These are phyloP conservation scores for Microcebus ravelobensis DNA, from an alignment of 2,113 vertebrate genomes.

Conservation along the genomic window DNA sequence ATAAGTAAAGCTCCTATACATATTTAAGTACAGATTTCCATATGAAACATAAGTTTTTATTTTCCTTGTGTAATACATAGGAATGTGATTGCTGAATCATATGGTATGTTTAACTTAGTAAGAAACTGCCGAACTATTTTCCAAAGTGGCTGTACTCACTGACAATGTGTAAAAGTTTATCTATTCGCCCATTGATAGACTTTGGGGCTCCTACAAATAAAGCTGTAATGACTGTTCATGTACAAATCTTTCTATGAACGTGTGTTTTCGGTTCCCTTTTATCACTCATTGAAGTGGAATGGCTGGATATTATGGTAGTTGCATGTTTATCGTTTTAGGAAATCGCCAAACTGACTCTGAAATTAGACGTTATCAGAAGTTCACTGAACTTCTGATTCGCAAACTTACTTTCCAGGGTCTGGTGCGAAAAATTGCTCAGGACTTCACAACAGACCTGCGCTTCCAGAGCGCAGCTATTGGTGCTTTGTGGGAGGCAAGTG, in stretches of 20 bases:
- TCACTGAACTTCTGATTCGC: constrained; percentile 79
- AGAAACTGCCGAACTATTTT: neutral
- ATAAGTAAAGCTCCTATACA: neutral
- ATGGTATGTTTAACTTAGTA: neutral
- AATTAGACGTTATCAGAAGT: neutral
- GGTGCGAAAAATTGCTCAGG: constrained; percentile 88
- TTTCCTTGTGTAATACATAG: neutral
- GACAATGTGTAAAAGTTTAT: neutral
- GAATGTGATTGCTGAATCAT: neutral
- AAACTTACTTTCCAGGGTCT: constrained; percentile 88
- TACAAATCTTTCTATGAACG: neutral
- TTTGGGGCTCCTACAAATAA: neutral
- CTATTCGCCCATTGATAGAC: neutral
- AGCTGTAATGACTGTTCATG: neutral
- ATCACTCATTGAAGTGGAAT: neutral
- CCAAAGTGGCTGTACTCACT: neutral
- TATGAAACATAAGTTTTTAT: neutral
- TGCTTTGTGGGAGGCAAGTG: constrained; percentile 84
- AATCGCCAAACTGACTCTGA: neutral
- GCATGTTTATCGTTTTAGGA: neutral
- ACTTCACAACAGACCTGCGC: constrained; percentile 88
- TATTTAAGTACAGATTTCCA: constrained; percentile 33
- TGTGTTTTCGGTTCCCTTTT: neutral
- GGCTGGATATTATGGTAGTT: neutral
- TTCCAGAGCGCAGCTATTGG: constrained; percentile 88